These are phyloP conservation scores for Sesamia nonagrioides DNA, from an alignment of 1,140 invertebrate species.

Conservation along the genomic window DNA sequence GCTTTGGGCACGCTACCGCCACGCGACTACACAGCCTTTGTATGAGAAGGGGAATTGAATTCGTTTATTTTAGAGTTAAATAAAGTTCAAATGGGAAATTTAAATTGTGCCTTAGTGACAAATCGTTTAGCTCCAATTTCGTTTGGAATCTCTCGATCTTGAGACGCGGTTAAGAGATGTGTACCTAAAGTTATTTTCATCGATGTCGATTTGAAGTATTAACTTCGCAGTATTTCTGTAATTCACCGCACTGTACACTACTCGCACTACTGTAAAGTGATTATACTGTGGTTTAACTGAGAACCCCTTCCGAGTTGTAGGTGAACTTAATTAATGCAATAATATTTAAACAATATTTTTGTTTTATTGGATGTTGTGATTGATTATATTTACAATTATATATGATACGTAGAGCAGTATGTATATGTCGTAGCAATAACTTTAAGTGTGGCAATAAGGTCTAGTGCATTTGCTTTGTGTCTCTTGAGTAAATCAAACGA, in stretches of 20 bases:
- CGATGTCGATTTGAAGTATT: slow-evolving; percentile 50
- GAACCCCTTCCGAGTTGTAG: slow-evolving; percentile 75
- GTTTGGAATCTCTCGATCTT: slow-evolving; percentile 66
- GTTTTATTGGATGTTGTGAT: slow-evolving; percentile 84
- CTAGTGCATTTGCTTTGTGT: slow-evolving; percentile 84
- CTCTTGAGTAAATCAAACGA: slow-evolving; percentile 63
- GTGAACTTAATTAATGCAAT: slow-evolving; percentile 80
- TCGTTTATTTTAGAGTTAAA: slow-evolving; percentile 83
- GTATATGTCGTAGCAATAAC: slow-evolving; percentile 86
- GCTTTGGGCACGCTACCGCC: not conserved
- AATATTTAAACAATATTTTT: slow-evolving; percentile 81
- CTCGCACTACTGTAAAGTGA: slow-evolving; percentile 56
- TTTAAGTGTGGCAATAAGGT: slow-evolving; percentile 85
- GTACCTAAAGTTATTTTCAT: slow-evolving; percentile 52
- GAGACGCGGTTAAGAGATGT: slow-evolving; percentile 54
- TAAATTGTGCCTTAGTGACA: slow-evolving; percentile 87
- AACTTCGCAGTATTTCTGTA: slow-evolving; percentile 53
- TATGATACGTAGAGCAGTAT: slow-evolving; percentile 77
- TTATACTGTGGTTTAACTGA: slow-evolving; percentile 66
- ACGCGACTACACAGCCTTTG: slow-evolving; percentile 16
- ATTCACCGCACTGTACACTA: slow-evolving; percentile 72
- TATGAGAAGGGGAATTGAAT: slow-evolving; percentile 75
- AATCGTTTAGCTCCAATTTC: slow-evolving; percentile 77
- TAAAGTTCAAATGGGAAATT: slow-evolving; percentile 85
- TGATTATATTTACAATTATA: slow-evolving; percentile 82